These are phyloP conservation scores for Furnarius figulus DNA, from an alignment of 2,113 vertebrate genomes.

Conservation along the genomic window DNA sequence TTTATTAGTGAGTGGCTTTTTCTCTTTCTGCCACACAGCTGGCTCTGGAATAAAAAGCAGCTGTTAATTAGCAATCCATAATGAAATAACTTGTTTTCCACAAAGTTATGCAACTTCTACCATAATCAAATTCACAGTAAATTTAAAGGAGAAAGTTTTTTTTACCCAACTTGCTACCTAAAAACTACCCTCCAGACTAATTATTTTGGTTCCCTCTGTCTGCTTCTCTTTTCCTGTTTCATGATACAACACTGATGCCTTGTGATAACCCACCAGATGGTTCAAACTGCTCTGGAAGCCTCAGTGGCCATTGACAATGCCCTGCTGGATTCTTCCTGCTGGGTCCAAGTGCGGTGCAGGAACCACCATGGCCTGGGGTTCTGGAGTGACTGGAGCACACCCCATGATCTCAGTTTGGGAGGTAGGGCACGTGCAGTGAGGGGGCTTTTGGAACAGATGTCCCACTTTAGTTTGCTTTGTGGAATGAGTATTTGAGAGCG, in stretches of 20 bases:
- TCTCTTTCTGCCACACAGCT: not conserved
- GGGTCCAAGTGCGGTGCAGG: conserved; percentile 79
- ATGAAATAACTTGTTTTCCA: not conserved
- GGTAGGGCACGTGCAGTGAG: conserved; percentile 59
- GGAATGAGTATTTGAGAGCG: not conserved
- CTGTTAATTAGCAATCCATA: not conserved
- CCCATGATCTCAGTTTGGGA: conserved; percentile 67
- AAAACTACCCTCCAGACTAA: not conserved
- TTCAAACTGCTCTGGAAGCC: conserved; percentile 41
- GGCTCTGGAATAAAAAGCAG: not conserved
- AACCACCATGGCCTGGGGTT: conserved; percentile 48
- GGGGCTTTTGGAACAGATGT: not conserved
- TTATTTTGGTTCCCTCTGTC: not conserved
- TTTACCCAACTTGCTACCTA: not conserved
- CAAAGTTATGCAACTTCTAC: not conserved
- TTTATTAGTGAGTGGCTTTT: not conserved
- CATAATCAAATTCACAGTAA: not conserved
- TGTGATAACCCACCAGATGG: conserved; percentile 69
- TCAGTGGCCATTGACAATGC: conserved; percentile 65
- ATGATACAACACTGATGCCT: not conserved
- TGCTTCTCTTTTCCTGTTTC: not conserved
- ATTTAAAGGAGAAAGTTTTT: not conserved
- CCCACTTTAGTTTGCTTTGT: not conserved
- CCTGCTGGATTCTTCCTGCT: conserved; percentile 70
- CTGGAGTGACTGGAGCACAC: conserved; percentile 90